These are phyloP conservation scores for Phthorimaea operculella DNA, from an alignment of 1,140 invertebrate species.

Conservation along the genomic window DNA sequence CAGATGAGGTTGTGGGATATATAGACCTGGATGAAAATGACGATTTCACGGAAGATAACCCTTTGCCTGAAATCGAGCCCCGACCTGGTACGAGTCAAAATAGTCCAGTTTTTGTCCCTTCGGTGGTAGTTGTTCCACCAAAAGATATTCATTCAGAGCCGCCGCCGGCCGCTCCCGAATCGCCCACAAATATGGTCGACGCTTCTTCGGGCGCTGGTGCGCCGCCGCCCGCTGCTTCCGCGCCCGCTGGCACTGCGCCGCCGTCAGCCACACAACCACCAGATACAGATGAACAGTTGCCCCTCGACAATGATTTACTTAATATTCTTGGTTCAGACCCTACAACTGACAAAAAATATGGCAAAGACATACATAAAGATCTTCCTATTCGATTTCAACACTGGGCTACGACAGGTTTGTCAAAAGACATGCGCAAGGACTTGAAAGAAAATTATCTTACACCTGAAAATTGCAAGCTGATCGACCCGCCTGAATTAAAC, in stretches of 20 bases:
- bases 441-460: constrained; percentile 8
- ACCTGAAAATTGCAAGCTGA: constrained; percentile 8
- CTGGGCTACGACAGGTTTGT: constrained; percentile 1
- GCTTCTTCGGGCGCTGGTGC: background rate
- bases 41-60: background rate
- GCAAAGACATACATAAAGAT: constrained; percentile 7
- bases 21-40: background rate
- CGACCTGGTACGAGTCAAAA: background rate
- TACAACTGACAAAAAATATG: constrained; percentile 1
- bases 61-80: background rate
- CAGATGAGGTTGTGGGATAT: background rate
- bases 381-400: constrained; percentile 9
- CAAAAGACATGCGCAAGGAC: constrained; percentile 12
- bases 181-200: background rate
- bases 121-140: background rate
- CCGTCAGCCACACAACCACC: background rate
- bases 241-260: background rate
- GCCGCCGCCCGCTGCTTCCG: background rate
- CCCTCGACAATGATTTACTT: background rate
- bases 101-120: background rate
- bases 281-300: background rate
- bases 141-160: background rate
- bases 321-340: background rate
- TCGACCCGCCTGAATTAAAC: constrained; percentile 10
- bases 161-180: background rate